phyloP scores from a whole-genome alignment of 2,888 invertebrate species.

The Metallyticus violacea region DNA sequence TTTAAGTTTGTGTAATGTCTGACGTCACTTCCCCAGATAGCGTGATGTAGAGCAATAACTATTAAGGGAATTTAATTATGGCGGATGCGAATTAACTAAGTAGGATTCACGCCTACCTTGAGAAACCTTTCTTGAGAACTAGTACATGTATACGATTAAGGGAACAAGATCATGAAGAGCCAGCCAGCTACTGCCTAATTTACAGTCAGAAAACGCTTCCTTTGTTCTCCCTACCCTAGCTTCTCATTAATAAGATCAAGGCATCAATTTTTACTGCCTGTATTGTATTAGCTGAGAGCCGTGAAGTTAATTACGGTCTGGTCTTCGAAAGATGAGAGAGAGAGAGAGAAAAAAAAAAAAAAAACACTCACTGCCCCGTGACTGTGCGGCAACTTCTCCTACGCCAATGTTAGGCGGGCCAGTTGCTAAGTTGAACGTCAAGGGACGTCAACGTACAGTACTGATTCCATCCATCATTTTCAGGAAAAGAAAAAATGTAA shows the following conservation, averaged over 20 bases:
- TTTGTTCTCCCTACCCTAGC: neutral
- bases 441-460: no score
- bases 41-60: no score
- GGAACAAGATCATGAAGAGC: no score
- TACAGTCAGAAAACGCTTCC: neutral
- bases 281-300: neutral
- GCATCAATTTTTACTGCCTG: neutral
- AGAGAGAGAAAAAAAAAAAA: neutral
- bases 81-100: neutral
- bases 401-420: neutral
- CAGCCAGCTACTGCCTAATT: neutral
- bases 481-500: no score
- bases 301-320: neutral
- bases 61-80: neutral
- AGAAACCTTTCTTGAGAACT: neutral
- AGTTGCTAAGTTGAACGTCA: neutral
- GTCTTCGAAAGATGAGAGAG: no score
- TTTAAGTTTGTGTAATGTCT: no score
- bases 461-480: no score
- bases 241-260: neutral
- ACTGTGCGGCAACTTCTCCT: neutral
- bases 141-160: no score
- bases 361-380: neutral
- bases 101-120: neutral
- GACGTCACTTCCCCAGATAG: no score